Conservation (phyloP, 2,888 invertebrate species). For the Tipula unca region DNA sequence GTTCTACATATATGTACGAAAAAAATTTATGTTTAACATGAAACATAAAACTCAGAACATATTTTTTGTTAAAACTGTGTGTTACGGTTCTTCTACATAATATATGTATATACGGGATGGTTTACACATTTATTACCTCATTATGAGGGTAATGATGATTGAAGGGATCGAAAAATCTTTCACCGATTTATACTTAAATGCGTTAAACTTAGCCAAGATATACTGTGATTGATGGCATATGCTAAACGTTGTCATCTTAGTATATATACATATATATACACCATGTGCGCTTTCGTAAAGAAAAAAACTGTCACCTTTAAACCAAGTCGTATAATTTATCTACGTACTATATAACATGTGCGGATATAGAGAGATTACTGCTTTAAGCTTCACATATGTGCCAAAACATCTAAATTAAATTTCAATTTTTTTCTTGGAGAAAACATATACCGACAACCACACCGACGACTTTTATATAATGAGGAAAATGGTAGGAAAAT, state of each 20-base stretch:
- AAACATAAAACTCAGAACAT: not conserved
- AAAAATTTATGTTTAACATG: not conserved
- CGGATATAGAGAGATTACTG: not conserved
- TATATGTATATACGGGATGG: not conserved
- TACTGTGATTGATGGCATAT: not conserved
- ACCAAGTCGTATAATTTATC: not conserved
- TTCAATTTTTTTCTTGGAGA: not conserved
- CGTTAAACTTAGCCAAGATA: not conserved
- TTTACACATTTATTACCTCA: not conserved
- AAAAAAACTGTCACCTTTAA: not conserved
- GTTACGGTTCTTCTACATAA: not conserved
- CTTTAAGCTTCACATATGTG: not conserved
- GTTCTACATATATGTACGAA: no score
- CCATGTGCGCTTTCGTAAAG: no score
- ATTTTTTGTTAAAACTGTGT: not conserved
- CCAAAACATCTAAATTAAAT: not conserved
- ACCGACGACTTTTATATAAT: not conserved
- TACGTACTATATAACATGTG: not conserved
- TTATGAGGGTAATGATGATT: not conserved
- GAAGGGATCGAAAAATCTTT: not conserved
- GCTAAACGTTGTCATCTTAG: not conserved
- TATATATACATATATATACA: not conserved
- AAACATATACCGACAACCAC: not conserved
- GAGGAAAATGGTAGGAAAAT: not conserved
- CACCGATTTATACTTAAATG: not conserved